These are phyloP conservation scores for Drosophila quinaria DNA, from an alignment of 2,888 invertebrate genomes.

Conservation along the genomic window DNA sequence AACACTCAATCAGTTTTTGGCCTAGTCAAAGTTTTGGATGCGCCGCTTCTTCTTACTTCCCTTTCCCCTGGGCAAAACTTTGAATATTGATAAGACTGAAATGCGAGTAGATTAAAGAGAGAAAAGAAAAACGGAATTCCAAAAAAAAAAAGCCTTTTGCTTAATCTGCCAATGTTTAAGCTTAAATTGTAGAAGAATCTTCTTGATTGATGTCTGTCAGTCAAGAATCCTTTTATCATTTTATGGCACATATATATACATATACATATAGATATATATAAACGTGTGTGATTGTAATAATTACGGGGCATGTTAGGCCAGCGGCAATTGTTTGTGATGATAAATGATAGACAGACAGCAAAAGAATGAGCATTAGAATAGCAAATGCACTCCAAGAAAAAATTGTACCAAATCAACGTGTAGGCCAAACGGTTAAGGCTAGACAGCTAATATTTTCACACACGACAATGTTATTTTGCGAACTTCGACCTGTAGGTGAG, in stretches of 20 bases:
- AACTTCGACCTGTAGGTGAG: too few relatives aligned
- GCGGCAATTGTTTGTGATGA: constrained; percentile 78
- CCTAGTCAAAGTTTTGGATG: constrained; percentile 49
- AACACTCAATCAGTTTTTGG: constrained; percentile 56
- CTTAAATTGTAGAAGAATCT: constrained; percentile 50
- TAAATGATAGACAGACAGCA: constrained; percentile 63
- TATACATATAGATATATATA: too few relatives aligned
- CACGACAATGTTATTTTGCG: too few relatives aligned
- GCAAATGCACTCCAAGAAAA: neutral
- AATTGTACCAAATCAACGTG: neutral
- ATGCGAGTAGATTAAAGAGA: constrained; percentile 63
- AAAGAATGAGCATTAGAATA: constrained; percentile 22
- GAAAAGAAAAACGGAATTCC: constrained; percentile 3
- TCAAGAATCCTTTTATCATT: constrained; percentile 73
- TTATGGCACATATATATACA: too few relatives aligned
- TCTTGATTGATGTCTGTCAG: constrained; percentile 77
- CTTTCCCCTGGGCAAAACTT: constrained; percentile 51
- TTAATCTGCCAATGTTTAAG: neutral
- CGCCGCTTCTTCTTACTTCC: constrained; percentile 3
- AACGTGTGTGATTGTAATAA: constrained; percentile 56
- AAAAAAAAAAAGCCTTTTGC: too few relatives aligned
- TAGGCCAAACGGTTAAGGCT: too few relatives aligned
- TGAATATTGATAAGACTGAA: constrained; percentile 77
- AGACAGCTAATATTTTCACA: too few relatives aligned
- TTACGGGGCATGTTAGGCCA: constrained; percentile 68